Evolutionary conservation across 2,113 vertebrate genomes (phyloP), one percentile per base, ranked within the genome.

Genomic region (Pachycephala philippinensis): DNA sequence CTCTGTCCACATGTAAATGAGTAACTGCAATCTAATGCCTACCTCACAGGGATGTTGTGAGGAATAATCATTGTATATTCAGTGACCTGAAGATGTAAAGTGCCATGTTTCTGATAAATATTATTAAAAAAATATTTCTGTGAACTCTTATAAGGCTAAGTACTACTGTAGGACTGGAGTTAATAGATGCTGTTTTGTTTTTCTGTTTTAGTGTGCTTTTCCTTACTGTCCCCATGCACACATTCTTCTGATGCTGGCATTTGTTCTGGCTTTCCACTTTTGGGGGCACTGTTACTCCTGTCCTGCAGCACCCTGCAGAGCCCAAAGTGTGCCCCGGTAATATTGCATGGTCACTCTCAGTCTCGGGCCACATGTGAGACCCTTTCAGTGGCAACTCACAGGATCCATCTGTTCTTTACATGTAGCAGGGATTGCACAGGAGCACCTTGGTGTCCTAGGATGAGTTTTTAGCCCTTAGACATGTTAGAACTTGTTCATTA

Each of bases 21-120:
- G 64, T 86, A 83, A 78, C 60, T 70, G 39, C 56, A 81, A 2
- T 71, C 52, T 80, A 88, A 84, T 49, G 83, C 82, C 66, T 94
- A 80, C 76, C 95, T 94, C 83, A 92, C 93, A 90, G 88, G 88
- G 79, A 22, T 84, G 85, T 90, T 96, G 95, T 94, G 96, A 93
- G 94, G 94, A 69, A 44, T 88, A 93, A 91, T 94, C 74, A 40
- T 59, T 89, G 89, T 95, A 50, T 72, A 60, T 87, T 95, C 35
- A 35, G 87, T 59, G 22, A 87, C 72, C 88, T 88, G 68, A 63
- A 87, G 75, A 93, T 77, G 75, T 86, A 75, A 94, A 96, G 85
- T 96, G 93, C 92, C 88, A 81, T 64, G 63, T 94, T 96, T 84
- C 85, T 81, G 76, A 47, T 60, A 71, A 78, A 78, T 78, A 71